Base-by-base conservation (phyloP, 2,888 invertebrate species). In the Eremobia ochroleuca region DNA sequence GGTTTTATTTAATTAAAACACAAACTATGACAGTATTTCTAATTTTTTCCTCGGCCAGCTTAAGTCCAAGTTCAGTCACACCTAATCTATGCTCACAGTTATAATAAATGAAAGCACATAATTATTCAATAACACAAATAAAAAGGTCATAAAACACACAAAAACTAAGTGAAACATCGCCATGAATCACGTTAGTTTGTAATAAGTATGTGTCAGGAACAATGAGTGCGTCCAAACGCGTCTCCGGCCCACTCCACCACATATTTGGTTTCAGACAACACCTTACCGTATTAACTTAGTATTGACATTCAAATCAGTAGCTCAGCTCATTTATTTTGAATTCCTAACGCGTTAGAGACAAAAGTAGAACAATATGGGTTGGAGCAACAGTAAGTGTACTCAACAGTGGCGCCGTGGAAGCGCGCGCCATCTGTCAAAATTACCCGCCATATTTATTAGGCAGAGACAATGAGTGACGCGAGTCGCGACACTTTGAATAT, bases 301-400 rank as follows among this genome's bases (percentile, higher is more conserved):
- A 95, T 96, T 96, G 94, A 96, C 94, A 96, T 96, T 96, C 93
- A 96, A 96, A 96, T 96, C 95, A 96, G 96, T 95, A 96, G 96
- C 96, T 85, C 92, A 88, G 92, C 92, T 92, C 94, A 94, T 95
- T 95, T 95, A 95, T 95, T 95, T 94, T 93, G 95, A 94, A 95
- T 95, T 95, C 93, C 91, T 88, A 92, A 94, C 94, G 93, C 93
- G 95, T 92, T 91, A 90, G 69, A 88, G 83, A 96, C 95, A 96
- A 96, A 93, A 88, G 93, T 82, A 79, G 82, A 85, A 96, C 96
- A 96, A 96, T 95, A 92, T 92, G 91, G 90, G 96, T 96, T 96
- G 96, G 95, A 96, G 95, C 96, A 96, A 96, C 96, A 96, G 94
- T 94, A 92, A 93, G 94, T 94, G 94, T 94, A 91, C 68, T 93